phyloP scores from a whole-genome alignment of 2,888 invertebrate species.

The Mylabris sibirica region DNA sequence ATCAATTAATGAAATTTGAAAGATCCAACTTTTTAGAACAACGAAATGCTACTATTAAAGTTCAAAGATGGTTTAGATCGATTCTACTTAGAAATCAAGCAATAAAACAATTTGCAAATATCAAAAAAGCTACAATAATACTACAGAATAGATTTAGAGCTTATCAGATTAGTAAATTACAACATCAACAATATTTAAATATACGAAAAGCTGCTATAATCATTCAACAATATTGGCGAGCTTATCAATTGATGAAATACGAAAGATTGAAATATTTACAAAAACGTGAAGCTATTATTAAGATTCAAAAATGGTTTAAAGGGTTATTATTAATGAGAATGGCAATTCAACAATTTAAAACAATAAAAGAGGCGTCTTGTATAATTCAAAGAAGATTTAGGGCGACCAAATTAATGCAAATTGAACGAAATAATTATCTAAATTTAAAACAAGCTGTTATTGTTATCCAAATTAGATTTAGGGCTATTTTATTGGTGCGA shows the following conservation, averaged over 20 bases:
- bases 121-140: conserved; percentile 29
- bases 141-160: conserved; percentile 38
- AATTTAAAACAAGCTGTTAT: conserved; percentile 56
- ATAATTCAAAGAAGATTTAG: conserved; percentile 54
- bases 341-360: conserved; percentile 37
- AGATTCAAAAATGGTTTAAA: conserved; percentile 54
- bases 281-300: conserved; percentile 25
- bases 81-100: conserved; percentile 44
- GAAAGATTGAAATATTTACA: conserved; percentile 55
- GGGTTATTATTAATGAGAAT: conserved; percentile 51
- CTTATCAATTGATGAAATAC: conserved; percentile 45
- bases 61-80: conserved; percentile 23
- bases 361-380: conserved; percentile 25
- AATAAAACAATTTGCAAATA: conserved; percentile 39
- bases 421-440: conserved; percentile 54
- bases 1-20: conserved; percentile 26
- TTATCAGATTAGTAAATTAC: conserved; percentile 54
- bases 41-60: not conserved
- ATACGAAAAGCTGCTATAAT: conserved; percentile 41
- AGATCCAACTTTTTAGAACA: conserved; percentile 37
- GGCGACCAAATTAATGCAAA: conserved; percentile 44
- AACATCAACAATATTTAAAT: conserved; percentile 23
- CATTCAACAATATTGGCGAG: conserved; percentile 56
- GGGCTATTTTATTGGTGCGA: conserved; percentile 47
- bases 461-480: conserved; percentile 54